Conservation (phyloP, 2,888 invertebrate species). For the Morpho achilles region DNA sequence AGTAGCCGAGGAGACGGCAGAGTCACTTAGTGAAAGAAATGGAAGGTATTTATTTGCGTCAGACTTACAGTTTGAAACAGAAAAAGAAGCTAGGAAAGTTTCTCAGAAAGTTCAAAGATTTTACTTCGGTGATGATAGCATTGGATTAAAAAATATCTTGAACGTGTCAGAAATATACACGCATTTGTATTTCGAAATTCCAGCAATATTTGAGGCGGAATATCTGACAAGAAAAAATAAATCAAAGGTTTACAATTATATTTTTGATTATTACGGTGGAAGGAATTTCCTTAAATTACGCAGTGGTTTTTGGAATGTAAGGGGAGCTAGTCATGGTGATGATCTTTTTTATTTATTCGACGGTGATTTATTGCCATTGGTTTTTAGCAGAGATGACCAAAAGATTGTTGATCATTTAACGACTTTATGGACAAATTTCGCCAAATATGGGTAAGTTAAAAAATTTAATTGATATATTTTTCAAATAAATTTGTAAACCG, state of each 20-base stretch:
- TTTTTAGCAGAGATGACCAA: conserved; percentile 43
- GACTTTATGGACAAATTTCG: conserved; percentile 64
- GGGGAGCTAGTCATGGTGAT: conserved; percentile 61
- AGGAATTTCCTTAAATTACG: conserved; percentile 54
- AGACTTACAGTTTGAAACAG: conserved; percentile 52
- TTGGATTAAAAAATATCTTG: conserved; percentile 51
- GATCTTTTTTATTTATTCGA: conserved; percentile 64
- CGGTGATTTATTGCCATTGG: conserved; percentile 47
- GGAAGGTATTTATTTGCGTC: conserved; percentile 57
- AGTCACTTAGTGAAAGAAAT: conserved; percentile 43
- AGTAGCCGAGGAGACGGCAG: conserved; percentile 35
- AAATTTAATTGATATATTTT: neutral
- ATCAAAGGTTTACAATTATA: conserved; percentile 53
- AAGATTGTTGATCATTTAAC: conserved; percentile 54
- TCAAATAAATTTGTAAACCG: neutral
- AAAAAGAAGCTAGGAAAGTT: conserved; percentile 42
- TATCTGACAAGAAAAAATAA: conserved; percentile 33
- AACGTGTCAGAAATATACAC: conserved; percentile 57
- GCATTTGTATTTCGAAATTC: conserved; percentile 64
- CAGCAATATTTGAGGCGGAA: conserved; percentile 53
- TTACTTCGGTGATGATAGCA: conserved; percentile 66
- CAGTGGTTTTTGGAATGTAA: conserved; percentile 39
- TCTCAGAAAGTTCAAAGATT: conserved; percentile 50
- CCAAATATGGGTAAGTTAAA: conserved; percentile 55
- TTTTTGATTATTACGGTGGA: conserved; percentile 56